These are phyloP conservation scores for Cyprinus carpio DNA, from an alignment of 2,113 vertebrate genomes.

Conservation along the genomic window DNA sequence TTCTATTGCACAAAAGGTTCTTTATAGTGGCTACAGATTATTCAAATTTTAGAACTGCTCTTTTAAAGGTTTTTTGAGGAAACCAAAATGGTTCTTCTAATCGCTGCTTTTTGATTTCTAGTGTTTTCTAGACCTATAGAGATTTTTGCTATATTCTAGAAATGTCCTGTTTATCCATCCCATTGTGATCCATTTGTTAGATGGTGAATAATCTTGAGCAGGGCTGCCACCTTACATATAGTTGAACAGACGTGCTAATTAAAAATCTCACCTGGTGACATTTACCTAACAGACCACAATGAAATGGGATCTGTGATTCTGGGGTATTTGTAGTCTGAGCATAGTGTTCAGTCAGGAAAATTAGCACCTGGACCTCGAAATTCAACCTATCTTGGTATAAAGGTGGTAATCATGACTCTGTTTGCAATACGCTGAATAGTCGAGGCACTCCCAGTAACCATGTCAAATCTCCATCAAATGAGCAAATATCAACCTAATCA, in stretches of 20 bases:
- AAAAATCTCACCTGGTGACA: constrained; percentile 27
- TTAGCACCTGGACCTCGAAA: constrained; percentile 42
- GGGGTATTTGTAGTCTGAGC: constrained; percentile 27
- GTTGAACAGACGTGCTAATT: constrained; percentile 4
- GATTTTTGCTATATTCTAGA: neutral
- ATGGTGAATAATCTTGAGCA: neutral
- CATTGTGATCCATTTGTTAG: constrained; percentile 11
- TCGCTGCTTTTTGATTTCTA: neutral
- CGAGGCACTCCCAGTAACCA: constrained; percentile 10
- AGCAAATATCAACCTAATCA: neutral
- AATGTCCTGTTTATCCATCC: neutral
- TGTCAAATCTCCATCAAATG: neutral
- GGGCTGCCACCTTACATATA: neutral
- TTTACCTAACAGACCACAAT: constrained; percentile 7
- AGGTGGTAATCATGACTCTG: constrained; percentile 25
- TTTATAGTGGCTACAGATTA: too few relatives aligned
- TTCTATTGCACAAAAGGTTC: neutral
- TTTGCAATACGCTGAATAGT: constrained; percentile 30
- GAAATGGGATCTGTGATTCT: constrained; percentile 33
- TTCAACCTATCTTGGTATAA: constrained; percentile 38
- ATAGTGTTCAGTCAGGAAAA: constrained; percentile 20
- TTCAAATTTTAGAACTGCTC: too few relatives aligned
- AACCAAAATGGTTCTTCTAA: too few relatives aligned
- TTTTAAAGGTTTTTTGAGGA: too few relatives aligned
- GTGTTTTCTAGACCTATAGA: neutral